Evolutionary conservation across 2,113 vertebrate genomes (phyloP).

Genomic region (Carettochelys insculpta): DNA sequence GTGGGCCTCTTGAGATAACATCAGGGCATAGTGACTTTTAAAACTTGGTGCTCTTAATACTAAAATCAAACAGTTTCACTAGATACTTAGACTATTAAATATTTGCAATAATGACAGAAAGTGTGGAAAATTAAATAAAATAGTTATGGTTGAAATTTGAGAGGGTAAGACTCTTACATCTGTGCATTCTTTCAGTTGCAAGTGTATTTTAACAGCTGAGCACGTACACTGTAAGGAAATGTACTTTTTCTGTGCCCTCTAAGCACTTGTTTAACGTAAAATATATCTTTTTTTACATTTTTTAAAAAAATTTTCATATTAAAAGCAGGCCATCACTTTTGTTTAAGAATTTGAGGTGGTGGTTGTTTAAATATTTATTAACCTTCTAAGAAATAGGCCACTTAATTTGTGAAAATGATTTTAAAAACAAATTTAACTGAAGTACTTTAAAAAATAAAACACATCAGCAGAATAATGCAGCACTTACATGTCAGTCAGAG

Average conservation of each 20-base stretch:
- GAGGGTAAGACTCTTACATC: slow-evolving; percentile 44
- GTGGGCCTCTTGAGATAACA: slow-evolving; percentile 59
- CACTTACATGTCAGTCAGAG: slow-evolving; percentile 46
- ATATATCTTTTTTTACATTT: not conserved
- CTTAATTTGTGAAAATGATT: slow-evolving; percentile 35
- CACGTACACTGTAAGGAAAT: slow-evolving; percentile 23
- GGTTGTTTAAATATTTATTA: slow-evolving; percentile 1
- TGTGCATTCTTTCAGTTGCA: slow-evolving; percentile 46
- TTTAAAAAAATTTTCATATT: not conserved
- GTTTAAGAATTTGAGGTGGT: not conserved
- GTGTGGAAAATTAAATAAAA: slow-evolving; percentile 30
- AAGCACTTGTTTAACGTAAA: slow-evolving; percentile 17
- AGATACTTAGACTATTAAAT: slow-evolving; percentile 28
- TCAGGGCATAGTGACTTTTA: slow-evolving; percentile 40
- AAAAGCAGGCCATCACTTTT: slow-evolving; percentile 34
- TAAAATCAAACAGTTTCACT: slow-evolving; percentile 38
- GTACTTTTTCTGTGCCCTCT: slow-evolving; percentile 12
- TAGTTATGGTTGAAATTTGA: slow-evolving; percentile 35
- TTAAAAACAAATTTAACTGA: slow-evolving; percentile 16
- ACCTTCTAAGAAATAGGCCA: not conserved
- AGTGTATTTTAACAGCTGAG: slow-evolving; percentile 39
- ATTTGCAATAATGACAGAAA: slow-evolving; percentile 35
- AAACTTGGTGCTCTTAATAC: slow-evolving; percentile 27
- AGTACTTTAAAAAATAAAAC: slow-evolving; percentile 28
- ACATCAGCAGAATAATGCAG: slow-evolving; percentile 22